phyloP scores from a whole-genome alignment of 2,113 vertebrate genomes.

The Tragelaphus buxtoni region DNA sequence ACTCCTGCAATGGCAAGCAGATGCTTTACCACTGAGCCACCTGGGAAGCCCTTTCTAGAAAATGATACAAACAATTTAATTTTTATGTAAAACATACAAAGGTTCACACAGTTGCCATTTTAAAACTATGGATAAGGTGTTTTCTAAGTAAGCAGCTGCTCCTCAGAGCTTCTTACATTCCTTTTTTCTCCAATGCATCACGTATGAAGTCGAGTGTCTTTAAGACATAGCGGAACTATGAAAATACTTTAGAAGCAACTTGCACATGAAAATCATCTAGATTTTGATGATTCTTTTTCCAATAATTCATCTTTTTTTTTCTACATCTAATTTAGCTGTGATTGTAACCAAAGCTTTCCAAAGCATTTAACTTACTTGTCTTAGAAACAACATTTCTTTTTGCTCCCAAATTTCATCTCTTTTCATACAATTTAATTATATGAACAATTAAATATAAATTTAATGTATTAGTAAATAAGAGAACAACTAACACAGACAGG shows the following conservation, averaged over 20 bases:
- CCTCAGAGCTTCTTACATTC: not conserved
- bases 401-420: not conserved
- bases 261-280: not conserved
- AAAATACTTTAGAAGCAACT: not conserved
- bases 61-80: not conserved
- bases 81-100: not conserved
- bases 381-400: not conserved
- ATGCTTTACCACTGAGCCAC: not conserved
- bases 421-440: not conserved
- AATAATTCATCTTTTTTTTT: not conserved
- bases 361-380: not conserved
- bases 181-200: not conserved
- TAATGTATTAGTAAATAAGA: not conserved
- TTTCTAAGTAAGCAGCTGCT: not conserved
- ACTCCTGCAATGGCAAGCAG: not conserved
- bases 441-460: not conserved
- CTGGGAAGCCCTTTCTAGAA: not conserved
- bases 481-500: not conserved
- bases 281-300: not conserved
- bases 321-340: not conserved
- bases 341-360: too few relatives aligned
- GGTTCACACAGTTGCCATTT: not conserved
- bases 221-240: not conserved
- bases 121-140: not conserved
- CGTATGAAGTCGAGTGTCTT: not conserved